phyloP scores from a whole-genome alignment of 2,113 vertebrate species.

The Centropus bengalensis region DNA sequence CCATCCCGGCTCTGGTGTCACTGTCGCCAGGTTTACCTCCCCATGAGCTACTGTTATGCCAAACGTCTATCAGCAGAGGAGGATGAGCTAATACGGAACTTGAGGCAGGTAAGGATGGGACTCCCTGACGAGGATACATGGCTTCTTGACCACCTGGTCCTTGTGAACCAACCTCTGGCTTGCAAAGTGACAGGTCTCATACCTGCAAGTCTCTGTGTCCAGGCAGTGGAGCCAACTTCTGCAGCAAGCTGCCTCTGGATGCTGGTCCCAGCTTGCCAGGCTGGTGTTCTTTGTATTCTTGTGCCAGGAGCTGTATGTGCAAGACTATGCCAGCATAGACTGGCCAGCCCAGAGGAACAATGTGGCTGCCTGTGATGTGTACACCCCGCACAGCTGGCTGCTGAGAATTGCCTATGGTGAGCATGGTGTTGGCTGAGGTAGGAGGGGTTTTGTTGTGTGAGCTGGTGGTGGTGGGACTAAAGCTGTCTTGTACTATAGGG shows the following conservation, averaged over 20 bases:
- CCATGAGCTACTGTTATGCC: conserved; percentile 97
- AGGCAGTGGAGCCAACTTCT: not conserved
- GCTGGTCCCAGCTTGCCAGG: not conserved
- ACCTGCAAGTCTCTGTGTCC: not conserved
- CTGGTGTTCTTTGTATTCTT: not conserved
- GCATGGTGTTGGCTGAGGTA: not conserved
- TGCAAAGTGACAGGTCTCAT: not conserved
- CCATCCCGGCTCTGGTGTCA: conserved; percentile 95
- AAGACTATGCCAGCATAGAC: conserved; percentile 88
- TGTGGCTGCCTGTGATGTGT: conserved; percentile 85
- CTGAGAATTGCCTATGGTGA: conserved; percentile 82
- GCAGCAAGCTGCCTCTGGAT: not conserved
- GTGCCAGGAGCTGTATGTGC: conserved; percentile 90
- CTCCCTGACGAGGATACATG: accelerated
- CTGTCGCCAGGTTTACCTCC: conserved; percentile 95
- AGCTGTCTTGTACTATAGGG: not conserved
- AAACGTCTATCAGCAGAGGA: conserved; percentile 81
- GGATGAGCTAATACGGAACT: conserved; percentile 85
- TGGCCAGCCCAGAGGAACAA: conserved; percentile 92
- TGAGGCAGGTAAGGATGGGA: conserved; percentile 84
- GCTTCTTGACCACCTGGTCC: not conserved
- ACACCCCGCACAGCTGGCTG: conserved; percentile 89
- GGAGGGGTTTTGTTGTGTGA: not conserved
- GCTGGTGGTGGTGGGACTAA: not conserved
- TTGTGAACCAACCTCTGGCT: not conserved